phyloP scores from a whole-genome alignment of 2,888 invertebrate genomes.

The Atherix ibis region DNA sequence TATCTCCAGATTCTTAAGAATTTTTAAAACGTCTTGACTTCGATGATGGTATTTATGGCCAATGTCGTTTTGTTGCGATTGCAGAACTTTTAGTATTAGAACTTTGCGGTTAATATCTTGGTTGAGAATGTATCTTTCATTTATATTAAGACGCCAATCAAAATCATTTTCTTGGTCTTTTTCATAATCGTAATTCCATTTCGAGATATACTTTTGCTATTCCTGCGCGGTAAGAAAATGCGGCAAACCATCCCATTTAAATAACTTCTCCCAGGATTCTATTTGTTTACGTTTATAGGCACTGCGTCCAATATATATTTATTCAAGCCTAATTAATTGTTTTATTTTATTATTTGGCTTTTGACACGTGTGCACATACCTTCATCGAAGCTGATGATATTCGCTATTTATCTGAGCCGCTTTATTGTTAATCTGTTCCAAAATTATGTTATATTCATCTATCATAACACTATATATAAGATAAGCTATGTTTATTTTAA shows the following conservation, averaged over 20 bases:
- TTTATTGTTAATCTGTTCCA: too few relatives aligned
- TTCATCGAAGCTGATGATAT: too few relatives aligned
- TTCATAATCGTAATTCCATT: conserved; percentile 1
- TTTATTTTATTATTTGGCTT: too few relatives aligned
- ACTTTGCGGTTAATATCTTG: neutral
- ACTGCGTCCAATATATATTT: conserved; percentile 3
- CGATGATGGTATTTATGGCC: neutral
- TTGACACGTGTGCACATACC: too few relatives aligned
- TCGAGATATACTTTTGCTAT: neutral
- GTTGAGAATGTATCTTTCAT: conserved; percentile 3
- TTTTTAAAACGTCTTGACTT: neutral
- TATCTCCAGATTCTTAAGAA: neutral
- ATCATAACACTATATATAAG: too few relatives aligned
- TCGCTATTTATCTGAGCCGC: too few relatives aligned
- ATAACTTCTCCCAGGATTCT: conserved; percentile 2
- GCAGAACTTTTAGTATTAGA: neutral
- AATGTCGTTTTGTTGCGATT: neutral
- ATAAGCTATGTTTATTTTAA: too few relatives aligned
- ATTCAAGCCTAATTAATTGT: too few relatives aligned
- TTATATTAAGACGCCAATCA: neutral
- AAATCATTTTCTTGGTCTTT: neutral
- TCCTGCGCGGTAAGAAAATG: neutral
- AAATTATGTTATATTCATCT: too few relatives aligned
- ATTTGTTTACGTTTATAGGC: neutral
- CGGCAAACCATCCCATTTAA: conserved; percentile 5